phyloP scores from a whole-genome alignment of 2,113 vertebrate species.

The Struthio camelus region DNA sequence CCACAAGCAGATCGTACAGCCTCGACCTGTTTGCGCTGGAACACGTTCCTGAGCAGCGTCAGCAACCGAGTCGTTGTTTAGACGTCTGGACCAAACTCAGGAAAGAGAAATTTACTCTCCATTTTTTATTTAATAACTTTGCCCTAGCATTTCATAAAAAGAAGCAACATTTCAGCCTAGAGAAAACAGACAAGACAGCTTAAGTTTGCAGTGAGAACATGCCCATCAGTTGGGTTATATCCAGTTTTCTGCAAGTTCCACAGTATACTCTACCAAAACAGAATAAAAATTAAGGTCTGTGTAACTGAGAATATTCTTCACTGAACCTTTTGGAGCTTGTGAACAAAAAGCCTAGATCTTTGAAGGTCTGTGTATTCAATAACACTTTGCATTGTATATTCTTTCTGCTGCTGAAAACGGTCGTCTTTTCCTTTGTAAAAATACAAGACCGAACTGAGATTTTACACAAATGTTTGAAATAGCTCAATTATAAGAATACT shows the following conservation, averaged over 20 bases:
- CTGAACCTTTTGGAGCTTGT: neutral
- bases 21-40: conserved; percentile 16
- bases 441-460: neutral
- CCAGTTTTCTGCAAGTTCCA: neutral
- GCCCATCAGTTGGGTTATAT: neutral
- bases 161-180: neutral
- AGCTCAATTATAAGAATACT: neutral
- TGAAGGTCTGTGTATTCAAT: neutral
- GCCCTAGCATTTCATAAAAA: neutral
- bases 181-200: neutral
- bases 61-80: neutral
- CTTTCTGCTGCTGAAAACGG: neutral
- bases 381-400: neutral
- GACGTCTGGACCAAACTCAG: neutral
- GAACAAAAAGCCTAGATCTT: neutral
- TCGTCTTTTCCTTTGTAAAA: neutral
- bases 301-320: neutral
- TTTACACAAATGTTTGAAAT: neutral
- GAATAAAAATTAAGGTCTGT: neutral
- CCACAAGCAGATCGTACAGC: neutral
- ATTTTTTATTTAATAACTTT: neutral
- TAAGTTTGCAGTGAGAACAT: neutral
- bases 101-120: neutral
- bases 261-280: neutral
- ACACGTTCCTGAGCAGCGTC: neutral